Percentiles rank a stretch among this genome's conserved stretches.
phyloP scores from a whole-genome alignment of 2,113 vertebrate genomes.

The Tapirus terrestris region DNA sequence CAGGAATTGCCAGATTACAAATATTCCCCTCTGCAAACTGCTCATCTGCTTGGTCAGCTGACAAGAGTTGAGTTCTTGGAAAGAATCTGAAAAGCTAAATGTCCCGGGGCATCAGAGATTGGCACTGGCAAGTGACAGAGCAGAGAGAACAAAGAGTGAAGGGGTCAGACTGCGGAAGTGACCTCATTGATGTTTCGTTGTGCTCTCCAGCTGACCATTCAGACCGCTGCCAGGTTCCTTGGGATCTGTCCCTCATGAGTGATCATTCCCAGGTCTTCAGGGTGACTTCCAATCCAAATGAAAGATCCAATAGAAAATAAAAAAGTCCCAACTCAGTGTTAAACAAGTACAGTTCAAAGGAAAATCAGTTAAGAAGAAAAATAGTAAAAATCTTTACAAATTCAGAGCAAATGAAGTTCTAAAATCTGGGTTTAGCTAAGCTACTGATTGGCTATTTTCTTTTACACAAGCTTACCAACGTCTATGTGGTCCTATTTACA shows the following conservation, averaged over 20 bases:
- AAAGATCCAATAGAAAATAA: background rate
- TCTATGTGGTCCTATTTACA: background rate
- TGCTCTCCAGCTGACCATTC: background rate
- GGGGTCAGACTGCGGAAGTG: background rate
- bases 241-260: background rate
- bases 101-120: background rate
- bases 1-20: background rate
- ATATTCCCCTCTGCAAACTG: background rate
- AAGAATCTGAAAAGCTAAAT: background rate
- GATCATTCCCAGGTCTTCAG: background rate
- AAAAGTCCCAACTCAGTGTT: background rate
- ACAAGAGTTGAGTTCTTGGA: background rate
- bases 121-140: background rate
- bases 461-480: background rate
- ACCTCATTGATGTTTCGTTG: no score
- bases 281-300: background rate
- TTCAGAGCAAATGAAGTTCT: background rate
- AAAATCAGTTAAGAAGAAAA: background rate
- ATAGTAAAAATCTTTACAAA: background rate
- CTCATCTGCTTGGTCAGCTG: background rate
- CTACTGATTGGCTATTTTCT: background rate
- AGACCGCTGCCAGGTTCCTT: background rate
- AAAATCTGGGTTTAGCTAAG: background rate
- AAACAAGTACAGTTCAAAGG: background rate
- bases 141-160: background rate